phyloP scores from a whole-genome alignment of 2,797 vertebrate species.

The Sciaenops ocellatus region DNA sequence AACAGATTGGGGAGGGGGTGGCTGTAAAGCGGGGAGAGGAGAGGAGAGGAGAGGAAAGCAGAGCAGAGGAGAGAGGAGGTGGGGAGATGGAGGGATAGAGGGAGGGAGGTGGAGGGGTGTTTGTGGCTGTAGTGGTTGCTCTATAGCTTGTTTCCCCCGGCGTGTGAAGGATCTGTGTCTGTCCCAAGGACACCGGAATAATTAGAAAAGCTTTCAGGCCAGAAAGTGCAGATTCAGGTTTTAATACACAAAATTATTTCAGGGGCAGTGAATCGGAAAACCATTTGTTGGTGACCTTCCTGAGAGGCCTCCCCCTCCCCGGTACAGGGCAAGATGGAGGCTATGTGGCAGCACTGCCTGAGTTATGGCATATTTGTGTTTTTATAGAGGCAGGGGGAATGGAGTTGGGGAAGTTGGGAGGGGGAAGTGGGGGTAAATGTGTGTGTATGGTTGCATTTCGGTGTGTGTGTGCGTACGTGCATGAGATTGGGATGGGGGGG shows the following conservation, averaged over 20 bases:
- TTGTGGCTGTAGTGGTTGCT: slow-evolving; percentile 87
- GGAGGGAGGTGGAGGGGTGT: slow-evolving; percentile 78
- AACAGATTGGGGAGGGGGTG: slow-evolving; percentile 98
- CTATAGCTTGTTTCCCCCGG: slow-evolving; percentile 88
- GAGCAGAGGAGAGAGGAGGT: slow-evolving; percentile 77
- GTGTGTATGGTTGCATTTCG: slow-evolving; percentile 86
- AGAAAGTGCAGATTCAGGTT: slow-evolving; percentile 99
- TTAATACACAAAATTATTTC: slow-evolving; percentile 99
- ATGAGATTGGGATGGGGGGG: slow-evolving; percentile 26
- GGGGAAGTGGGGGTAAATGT: slow-evolving; percentile 87
- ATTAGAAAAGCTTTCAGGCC: slow-evolving; percentile 99
- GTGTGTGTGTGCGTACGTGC: slow-evolving; percentile 26
- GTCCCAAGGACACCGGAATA: slow-evolving; percentile 99
- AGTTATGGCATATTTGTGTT: slow-evolving; percentile 99
- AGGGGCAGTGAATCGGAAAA: slow-evolving; percentile 99
- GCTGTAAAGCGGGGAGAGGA: slow-evolving; percentile 81
- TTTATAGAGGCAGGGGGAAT: slow-evolving; percentile 95
- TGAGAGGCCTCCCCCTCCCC: slow-evolving; percentile 89
- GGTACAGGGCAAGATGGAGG: slow-evolving; percentile 98
- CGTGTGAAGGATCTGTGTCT: slow-evolving; percentile 99
- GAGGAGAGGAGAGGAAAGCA: slow-evolving; percentile 62
- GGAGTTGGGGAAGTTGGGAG: slow-evolving; percentile 84
- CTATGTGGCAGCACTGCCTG: slow-evolving; percentile 94
- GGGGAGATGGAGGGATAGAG: slow-evolving; percentile 77
- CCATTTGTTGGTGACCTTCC: slow-evolving; percentile 99